Conservation (phyloP, 2,797 vertebrate species). For the Eleutherodactylus coqui region DNA sequence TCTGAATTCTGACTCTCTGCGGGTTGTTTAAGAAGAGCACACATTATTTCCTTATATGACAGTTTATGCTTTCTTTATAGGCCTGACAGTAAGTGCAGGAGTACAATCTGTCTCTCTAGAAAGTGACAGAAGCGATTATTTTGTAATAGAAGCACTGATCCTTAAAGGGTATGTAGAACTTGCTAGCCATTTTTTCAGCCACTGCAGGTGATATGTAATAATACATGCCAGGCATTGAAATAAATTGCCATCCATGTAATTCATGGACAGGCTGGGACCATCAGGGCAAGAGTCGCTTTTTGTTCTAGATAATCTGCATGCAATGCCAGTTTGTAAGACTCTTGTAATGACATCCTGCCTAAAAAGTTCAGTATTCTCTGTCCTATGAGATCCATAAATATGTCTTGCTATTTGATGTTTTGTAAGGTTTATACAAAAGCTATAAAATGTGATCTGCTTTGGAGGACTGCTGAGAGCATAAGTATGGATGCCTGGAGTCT, state of each 20-base stretch:
- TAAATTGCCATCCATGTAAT: background rate
- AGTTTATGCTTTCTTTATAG: background rate
- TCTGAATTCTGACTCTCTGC: background rate
- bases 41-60: background rate
- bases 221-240: background rate
- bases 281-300: background rate
- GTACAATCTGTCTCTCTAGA: background rate
- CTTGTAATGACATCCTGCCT: background rate
- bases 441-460: background rate
- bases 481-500: background rate
- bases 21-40: background rate
- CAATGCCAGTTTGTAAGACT: background rate
- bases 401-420: background rate
- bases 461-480: background rate
- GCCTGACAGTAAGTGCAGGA: background rate
- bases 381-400: constrained; percentile 7
- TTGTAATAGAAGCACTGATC: background rate
- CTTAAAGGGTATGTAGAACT: background rate
- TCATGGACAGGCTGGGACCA: background rate
- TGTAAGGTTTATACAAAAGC: background rate
- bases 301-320: background rate
- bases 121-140: background rate
- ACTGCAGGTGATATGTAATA: background rate
- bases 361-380: background rate
- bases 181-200: background rate